A percentile compares a stretch with the other conserved stretches of the same genome.
Evolutionary conservation across 2,113 vertebrate species (phyloP).

Genomic region (Hypomesus transpacificus): DNA sequence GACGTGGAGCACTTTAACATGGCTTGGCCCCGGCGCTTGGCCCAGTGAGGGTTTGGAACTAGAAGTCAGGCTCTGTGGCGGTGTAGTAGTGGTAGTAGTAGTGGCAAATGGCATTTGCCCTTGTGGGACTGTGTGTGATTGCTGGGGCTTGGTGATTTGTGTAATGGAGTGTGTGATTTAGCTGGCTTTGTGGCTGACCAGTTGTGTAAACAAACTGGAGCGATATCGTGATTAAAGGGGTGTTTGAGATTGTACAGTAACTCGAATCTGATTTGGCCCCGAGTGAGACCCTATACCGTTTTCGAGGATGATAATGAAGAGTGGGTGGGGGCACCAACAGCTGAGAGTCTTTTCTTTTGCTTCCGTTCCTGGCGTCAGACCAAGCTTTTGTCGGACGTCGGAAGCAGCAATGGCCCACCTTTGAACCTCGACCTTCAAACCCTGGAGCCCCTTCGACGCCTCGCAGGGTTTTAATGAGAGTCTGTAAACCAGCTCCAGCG

Average conservation of each 20-base stretch:
- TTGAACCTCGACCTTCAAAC: conserved; percentile 3
- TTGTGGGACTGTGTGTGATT: conserved; percentile 33
- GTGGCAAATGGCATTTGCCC: conserved; percentile 37
- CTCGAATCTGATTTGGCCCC: background rate
- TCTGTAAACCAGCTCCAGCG: conserved; percentile 29
- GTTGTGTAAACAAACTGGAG: conserved; percentile 43
- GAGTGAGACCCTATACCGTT: too few species aligned
- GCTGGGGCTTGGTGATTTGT: conserved; percentile 29
- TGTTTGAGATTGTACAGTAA: conserved; percentile 2
- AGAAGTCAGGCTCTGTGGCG: conserved; percentile 29
- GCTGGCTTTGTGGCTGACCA: conserved; percentile 39
- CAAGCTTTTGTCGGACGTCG: background rate
- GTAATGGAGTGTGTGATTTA: conserved; percentile 55
- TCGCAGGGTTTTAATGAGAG: conserved; percentile 16
- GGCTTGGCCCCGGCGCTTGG: conserved; percentile 13
- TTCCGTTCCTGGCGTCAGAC: background rate
- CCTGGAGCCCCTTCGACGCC: conserved; percentile 3
- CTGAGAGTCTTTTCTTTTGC: background rate
- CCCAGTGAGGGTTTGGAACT: conserved; percentile 25
- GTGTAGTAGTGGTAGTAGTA: conserved; percentile 1
- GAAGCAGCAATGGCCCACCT: background rate
- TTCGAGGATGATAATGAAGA: too few species aligned
- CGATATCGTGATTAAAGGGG: conserved; percentile 24
- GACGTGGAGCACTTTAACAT: conserved; percentile 43
- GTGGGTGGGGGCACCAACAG: background rate